Evolutionary conservation across 2,888 invertebrate species (phyloP).

Genomic region (Cabera pusaria): DNA sequence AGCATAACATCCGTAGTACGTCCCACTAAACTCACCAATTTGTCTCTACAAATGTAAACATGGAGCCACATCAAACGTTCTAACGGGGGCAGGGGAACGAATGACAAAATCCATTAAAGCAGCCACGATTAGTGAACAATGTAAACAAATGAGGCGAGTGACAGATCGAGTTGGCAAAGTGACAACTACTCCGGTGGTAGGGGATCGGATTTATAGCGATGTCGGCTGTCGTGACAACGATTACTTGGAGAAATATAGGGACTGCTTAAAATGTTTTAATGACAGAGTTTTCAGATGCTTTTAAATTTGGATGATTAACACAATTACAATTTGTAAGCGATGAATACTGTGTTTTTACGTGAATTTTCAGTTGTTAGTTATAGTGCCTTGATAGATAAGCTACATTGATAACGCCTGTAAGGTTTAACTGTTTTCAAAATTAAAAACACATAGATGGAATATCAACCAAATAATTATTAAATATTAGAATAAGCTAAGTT

Average conservation of each 20-base stretch:
- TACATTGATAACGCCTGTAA: too few species aligned
- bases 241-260: conserved; percentile 13
- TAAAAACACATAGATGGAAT: too few species aligned
- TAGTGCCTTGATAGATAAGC: too few species aligned
- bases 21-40: conserved; percentile 45
- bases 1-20: conserved; percentile 34
- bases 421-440: too few species aligned
- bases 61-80: conserved; percentile 64
- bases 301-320: too few species aligned
- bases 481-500: too few species aligned
- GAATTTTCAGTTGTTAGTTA: too few species aligned
- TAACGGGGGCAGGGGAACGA: conserved; percentile 46
- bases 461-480: too few species aligned
- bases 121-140: conserved; percentile 77
- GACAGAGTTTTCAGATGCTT: background rate
- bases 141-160: conserved; percentile 79
- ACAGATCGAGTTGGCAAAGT: conserved; percentile 77
- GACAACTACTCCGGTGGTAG: conserved; percentile 54
- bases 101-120: conserved; percentile 81
- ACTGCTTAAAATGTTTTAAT: conserved; percentile 2
- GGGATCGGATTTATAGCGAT: conserved; percentile 11
- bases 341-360: too few species aligned
- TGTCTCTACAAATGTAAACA: conserved; percentile 69
- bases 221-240: conserved; percentile 18
- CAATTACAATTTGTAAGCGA: too few species aligned